Base-by-base conservation (phyloP, 2,797 vertebrate species). In the Enteromius viviparus region DNA sequence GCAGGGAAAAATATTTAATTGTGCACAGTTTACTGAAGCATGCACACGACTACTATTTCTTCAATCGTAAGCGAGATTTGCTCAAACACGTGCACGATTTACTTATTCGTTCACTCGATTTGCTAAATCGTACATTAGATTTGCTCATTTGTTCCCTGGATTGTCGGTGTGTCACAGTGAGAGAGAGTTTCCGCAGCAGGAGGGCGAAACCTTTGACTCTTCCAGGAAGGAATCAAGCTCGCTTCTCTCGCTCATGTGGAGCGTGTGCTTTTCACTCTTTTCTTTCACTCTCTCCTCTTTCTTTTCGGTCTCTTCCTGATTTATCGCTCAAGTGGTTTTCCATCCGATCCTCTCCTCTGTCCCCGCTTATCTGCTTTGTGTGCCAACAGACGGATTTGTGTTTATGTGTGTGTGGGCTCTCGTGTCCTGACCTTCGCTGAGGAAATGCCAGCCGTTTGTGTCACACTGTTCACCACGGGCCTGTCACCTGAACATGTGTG, bases 261-360 rank as follows among this genome's bases (percentile, higher is more conserved):
- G 21, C 6, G 1, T 53, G 42, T 12, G 42, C 55, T 81, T 64
- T 72, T 69, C 76, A 14, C 40, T 79, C 66, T 58, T 80, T 66
- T 60, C 70, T 78, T 78, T 49, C 70, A n/a, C 65, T 45, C 65
- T 26, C 66, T 49, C 51, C 19, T 21, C 17, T 69, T 80, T 70
- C 51, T 81, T 80, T 83, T 76, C 89, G 84, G 84, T 89, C 51
- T 75, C 91, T 40, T 91, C 87, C 90, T 91, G 90, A 92, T 89
- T 92, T 90, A 81, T 80, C 45, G 49, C 87, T 78, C 80, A 72
- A 90, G 80, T 88, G 74, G 80, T 87, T 91, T 86, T 87, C 82
- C 89, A 81, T 77, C 86, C 88, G 86, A 66, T 21, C 85, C 84
- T 68, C 85, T 87, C 85, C 87, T 87, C 81, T 82, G 62, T 84